These are phyloP conservation scores for Hydropotes inermis DNA, from an alignment of 2,113 vertebrate genomes.

Conservation along the genomic window DNA sequence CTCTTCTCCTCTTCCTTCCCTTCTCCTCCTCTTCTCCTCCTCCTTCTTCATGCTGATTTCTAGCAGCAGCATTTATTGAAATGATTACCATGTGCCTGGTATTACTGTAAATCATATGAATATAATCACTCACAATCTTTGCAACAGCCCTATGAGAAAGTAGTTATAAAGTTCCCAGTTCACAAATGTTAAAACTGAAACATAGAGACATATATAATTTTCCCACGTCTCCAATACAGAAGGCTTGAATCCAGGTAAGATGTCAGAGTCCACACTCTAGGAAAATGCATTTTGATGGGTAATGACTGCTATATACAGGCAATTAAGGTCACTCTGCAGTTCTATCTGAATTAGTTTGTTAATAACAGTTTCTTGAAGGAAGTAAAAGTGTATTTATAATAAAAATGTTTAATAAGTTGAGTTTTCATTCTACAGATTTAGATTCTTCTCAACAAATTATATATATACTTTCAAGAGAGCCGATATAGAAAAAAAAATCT, in stretches of 20 bases:
- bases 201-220: background rate
- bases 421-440: background rate
- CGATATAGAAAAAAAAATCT: background rate
- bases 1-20: background rate
- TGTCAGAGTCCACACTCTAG: background rate
- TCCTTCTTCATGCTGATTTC: background rate
- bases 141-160: background rate
- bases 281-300: background rate
- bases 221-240: background rate
- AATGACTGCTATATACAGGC: background rate
- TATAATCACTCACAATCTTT: background rate
- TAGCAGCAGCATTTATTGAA: background rate
- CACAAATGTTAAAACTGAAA: background rate
- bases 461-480: background rate
- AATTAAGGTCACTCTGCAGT: background rate
- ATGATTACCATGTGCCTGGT: background rate
- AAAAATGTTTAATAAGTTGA: background rate
- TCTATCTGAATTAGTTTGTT: background rate
- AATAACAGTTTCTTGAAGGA: background rate
- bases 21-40: too few species aligned
- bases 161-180: background rate
- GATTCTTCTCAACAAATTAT: background rate
- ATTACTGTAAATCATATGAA: background rate
- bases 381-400: background rate
- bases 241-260: background rate